phyloP scores from a whole-genome alignment of 2,888 invertebrate species.

The Neria commutata region DNA sequence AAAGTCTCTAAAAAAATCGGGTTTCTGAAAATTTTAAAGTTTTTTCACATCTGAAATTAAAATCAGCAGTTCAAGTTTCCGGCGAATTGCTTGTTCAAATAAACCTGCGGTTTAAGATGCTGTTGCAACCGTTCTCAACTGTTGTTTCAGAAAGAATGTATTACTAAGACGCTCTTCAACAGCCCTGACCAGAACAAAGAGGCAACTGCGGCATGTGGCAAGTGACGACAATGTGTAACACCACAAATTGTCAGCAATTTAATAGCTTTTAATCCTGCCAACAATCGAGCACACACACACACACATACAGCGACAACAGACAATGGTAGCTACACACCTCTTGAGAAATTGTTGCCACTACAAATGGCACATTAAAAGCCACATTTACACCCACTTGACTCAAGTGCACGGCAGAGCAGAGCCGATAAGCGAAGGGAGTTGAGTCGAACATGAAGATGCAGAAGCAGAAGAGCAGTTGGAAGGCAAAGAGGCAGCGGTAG shows the following conservation, averaged over 20 bases:
- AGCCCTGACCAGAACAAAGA: too few species aligned
- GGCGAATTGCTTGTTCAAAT: too few species aligned
- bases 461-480: background rate
- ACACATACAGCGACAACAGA: background rate
- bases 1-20: too few species aligned
- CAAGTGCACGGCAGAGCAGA: background rate
- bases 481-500: background rate
- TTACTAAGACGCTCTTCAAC: too few species aligned
- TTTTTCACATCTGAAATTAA: too few species aligned
- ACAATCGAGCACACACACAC: constrained; percentile 24
- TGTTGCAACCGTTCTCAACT: too few species aligned
- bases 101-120: too few species aligned
- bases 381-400: background rate
- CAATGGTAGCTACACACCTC: background rate
- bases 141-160: too few species aligned
- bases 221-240: constrained; percentile 20
- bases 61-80: too few species aligned
- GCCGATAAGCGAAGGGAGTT: background rate
- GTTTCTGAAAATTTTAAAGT: too few species aligned
- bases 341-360: background rate
- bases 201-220: too few species aligned
- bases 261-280: constrained; percentile 46
- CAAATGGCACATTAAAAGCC: background rate
- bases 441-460: background rate
- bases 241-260: constrained; percentile 51